Conservation (phyloP, 2,113 vertebrate species). For the Petromus typicus region DNA sequence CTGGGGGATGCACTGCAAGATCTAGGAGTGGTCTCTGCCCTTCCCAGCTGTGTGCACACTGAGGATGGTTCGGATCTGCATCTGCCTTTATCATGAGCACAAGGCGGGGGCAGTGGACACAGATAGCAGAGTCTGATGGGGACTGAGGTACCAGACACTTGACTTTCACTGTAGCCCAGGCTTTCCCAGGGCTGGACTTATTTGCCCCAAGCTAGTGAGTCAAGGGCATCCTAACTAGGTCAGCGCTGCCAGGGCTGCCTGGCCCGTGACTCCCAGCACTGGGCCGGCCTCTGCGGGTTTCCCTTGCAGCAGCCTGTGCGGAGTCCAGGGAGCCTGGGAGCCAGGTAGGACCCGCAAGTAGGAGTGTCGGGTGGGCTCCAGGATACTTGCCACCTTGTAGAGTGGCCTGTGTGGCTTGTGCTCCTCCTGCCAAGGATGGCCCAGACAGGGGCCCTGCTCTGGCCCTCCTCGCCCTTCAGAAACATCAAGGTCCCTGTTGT, state of each 20-base stretch:
- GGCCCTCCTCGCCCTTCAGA: not conserved
- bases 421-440: not conserved
- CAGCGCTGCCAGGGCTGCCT: not conserved
- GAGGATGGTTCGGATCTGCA: not conserved
- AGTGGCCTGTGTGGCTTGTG: not conserved
- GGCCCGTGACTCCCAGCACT: not conserved
- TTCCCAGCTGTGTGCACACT: not conserved
- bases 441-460: not conserved
- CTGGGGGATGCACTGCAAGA: no score
- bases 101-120: not conserved
- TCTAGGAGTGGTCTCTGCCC: not conserved
- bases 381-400: not conserved
- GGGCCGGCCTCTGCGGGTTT: not conserved
- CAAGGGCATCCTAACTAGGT: not conserved
- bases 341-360: not conserved
- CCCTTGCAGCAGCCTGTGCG: fast-evolving
- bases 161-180: not conserved
- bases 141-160: not conserved
- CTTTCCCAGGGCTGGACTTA: not conserved
- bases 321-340: not conserved
- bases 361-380: not conserved
- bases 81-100: not conserved
- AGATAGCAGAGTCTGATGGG: not conserved
- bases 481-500: fast-evolving
- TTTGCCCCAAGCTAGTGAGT: not conserved